Evolutionary conservation across 2,888 invertebrate species (phyloP), one percentile per base, ranked within the genome.

Genomic region (Mimachlamys varia): DNA sequence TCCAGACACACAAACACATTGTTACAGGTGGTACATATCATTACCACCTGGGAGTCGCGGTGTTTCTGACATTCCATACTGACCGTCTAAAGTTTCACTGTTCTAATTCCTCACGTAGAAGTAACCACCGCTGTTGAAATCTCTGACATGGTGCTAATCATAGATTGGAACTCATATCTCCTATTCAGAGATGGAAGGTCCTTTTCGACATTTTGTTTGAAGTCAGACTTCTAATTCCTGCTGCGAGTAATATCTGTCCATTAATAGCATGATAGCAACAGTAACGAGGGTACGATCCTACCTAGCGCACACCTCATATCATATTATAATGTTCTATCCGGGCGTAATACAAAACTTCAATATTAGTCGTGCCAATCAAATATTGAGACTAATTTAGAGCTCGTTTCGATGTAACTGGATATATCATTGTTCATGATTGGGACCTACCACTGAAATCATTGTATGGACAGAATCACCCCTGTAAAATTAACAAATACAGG

Each of bases 1-100:
- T 76, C 76, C 76, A 76, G 33, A 76, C 76, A 76, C 33, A 76
- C 76, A 15, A 76, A 76, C 33, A 76, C 76, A 33, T 76, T 76
- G 7, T 76, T 76, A 76, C 76, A 76, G 0, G 76, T 76, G 3
- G 76, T 76, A 76, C 76, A 76, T 0, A 76, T 76, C 76, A 76
- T 76, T 76, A 76, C 76, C 27, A 76, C 76, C 27, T 76, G 2
- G 33, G 76, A 76, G 15, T 76, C 76, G 7, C 76, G 76, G 15
- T 76, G 76, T 13, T 76, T 76, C 33, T 27, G 27, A 17, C 76
- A 76, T 27, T 76, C 76, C 76, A 76, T 76, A 33, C 2, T n/a
- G 7, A 19, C n/a, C n/a, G 19, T 2, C 53, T 53, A 53, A 1
- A 15, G 44, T 44, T 53, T 13, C 53, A 2, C 53, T 1, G 1